Evolutionary conservation across 2,113 vertebrate species (phyloP).

Genomic region (Myxocyprinus asiaticus): DNA sequence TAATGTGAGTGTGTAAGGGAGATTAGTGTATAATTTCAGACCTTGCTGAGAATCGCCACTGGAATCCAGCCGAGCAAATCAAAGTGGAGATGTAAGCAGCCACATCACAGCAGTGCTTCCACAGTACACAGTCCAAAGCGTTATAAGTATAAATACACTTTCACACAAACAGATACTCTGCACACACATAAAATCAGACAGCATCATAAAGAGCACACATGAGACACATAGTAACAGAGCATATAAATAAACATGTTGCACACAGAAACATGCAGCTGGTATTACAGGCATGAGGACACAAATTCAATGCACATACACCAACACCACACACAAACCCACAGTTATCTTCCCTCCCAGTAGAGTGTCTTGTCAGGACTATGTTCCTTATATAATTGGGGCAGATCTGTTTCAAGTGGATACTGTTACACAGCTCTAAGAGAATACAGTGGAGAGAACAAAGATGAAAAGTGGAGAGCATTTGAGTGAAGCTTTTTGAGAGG

Average conservation of each 20-base stretch:
- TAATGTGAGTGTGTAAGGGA: conserved; percentile 30
- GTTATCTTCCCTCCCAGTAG: conserved; percentile 21
- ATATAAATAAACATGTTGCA: too few relatives aligned
- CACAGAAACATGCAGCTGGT: too few relatives aligned
- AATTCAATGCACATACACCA: background rate
- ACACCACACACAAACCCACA: background rate
- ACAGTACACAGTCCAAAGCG: background rate
- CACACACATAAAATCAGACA: background rate
- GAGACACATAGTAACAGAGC: background rate
- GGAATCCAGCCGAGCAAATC: conserved; percentile 16
- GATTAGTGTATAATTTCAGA: conserved; percentile 38
- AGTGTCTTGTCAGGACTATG: conserved; percentile 23
- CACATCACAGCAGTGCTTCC: conserved; percentile 4
- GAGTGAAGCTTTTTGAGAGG: background rate
- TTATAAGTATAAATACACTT: conserved; percentile 14
- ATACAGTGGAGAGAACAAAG: background rate
- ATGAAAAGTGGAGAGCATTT: conserved; percentile 9
- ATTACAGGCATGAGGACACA: background rate
- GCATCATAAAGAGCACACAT: background rate
- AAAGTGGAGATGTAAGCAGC: conserved; percentile 31
- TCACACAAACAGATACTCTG: background rate
- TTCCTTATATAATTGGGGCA: conserved; percentile 20
- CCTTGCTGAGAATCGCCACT: conserved; percentile 20
- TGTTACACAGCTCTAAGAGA: conserved; percentile 23
- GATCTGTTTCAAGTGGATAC: conserved; percentile 39